Percentiles rank a stretch among this genome's conserved stretches.
phyloP scores from a whole-genome alignment of 1,140 invertebrate genomes.

The Meteorus sp. region DNA sequence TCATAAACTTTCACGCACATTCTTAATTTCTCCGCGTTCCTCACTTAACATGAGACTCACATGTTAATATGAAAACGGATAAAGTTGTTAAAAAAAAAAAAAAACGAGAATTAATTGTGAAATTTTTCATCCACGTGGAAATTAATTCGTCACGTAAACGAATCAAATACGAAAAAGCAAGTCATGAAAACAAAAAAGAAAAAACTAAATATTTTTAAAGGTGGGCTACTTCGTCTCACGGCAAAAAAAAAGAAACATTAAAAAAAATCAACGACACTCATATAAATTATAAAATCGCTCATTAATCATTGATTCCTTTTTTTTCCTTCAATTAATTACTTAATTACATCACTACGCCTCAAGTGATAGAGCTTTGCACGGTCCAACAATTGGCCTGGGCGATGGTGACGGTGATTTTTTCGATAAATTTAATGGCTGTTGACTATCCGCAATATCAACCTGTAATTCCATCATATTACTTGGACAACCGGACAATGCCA shows the following conservation, averaged over 20 bases:
- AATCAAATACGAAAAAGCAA: conserved; percentile 1
- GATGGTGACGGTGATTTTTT: conserved; percentile 84
- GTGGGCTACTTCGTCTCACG: conserved; percentile 12
- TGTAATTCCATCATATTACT: conserved; percentile 73
- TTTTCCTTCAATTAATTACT: not conserved
- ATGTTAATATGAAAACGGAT: no score
- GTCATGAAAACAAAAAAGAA: not conserved
- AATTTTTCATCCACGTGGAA: not conserved
- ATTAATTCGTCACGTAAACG: not conserved
- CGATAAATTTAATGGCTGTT: conserved; percentile 83
- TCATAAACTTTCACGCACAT: no score
- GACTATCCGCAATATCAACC: conserved; percentile 78
- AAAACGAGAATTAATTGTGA: no score
- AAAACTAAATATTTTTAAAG: not conserved
- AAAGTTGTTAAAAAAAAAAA: no score
- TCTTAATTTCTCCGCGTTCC: no score
- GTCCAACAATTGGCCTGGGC: conserved; percentile 61
- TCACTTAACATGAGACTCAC: no score
- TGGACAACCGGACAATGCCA: conserved; percentile 50
- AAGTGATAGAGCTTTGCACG: conserved; percentile 61
- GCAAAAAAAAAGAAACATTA: no score
- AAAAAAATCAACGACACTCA: no score
- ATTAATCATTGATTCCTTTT: no score
- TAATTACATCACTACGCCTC: conserved; percentile 60
- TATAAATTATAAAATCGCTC: no score